These are phyloP conservation scores for Cyclophora albipunctata DNA, from an alignment of 2,888 invertebrate species.

Conservation along the genomic window DNA sequence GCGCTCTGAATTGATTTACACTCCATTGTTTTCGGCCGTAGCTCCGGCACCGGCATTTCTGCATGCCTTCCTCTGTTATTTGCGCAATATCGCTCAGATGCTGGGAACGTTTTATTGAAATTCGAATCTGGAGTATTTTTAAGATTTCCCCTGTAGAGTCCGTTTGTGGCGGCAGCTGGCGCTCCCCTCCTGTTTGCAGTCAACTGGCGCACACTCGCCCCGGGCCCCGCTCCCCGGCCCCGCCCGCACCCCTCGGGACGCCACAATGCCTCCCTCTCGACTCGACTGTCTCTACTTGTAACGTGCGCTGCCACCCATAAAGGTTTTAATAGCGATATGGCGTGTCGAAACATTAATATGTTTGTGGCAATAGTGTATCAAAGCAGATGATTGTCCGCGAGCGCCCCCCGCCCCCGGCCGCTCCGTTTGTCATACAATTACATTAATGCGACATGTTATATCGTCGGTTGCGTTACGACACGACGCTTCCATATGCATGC, in stretches of 20 bases:
- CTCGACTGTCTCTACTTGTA: slow-evolving; percentile 35
- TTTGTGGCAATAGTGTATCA: slow-evolving; percentile 50
- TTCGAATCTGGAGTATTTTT: slow-evolving; percentile 41
- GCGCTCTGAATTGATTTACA: slow-evolving; percentile 58
- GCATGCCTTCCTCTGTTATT: slow-evolving; percentile 30
- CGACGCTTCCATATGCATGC: no score
- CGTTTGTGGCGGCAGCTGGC: slow-evolving; percentile 44
- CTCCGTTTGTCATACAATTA: slow-evolving; percentile 45
- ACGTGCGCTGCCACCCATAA: slow-evolving; percentile 46
- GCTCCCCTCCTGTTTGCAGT: slow-evolving; percentile 50
- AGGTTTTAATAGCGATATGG: slow-evolving; percentile 61
- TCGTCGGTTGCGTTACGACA: no score
- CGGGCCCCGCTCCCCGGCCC: slow-evolving; percentile 19
- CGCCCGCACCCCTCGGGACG: slow-evolving; percentile 32
- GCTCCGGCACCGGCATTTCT: slow-evolving; percentile 18
- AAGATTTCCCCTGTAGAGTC: slow-evolving; percentile 31
- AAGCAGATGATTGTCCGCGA: slow-evolving; percentile 36
- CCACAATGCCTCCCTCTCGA: slow-evolving; percentile 38
- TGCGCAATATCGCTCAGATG: slow-evolving; percentile 17
- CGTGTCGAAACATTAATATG: slow-evolving; percentile 66
- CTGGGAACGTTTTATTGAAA: slow-evolving; percentile 41
- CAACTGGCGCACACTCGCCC: slow-evolving; percentile 39
- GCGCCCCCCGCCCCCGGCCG: slow-evolving; percentile 17
- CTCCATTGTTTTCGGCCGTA: slow-evolving; percentile 46
- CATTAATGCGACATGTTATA: no score